These are phyloP conservation scores for Nephrocerus scutellatus DNA, from an alignment of 2,888 invertebrate species.

Conservation along the genomic window DNA sequence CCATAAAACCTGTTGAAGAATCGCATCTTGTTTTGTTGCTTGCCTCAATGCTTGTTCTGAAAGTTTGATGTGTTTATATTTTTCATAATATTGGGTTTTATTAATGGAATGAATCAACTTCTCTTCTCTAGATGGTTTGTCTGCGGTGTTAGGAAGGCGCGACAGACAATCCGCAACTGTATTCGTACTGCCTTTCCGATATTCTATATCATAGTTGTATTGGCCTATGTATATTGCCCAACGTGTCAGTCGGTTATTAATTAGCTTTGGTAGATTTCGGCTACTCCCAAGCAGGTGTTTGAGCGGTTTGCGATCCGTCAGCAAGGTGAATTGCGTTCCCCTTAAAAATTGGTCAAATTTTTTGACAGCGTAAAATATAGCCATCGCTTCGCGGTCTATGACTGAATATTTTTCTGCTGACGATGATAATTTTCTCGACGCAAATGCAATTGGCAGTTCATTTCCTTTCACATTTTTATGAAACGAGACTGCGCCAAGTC, in stretches of 20 bases:
- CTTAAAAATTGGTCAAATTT: too few species aligned
- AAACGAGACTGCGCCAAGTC: background rate
- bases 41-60: too few species aligned
- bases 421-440: background rate
- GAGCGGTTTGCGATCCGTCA: background rate
- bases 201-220: background rate
- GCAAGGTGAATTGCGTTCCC: background rate
- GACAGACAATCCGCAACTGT: background rate
- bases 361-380: too few species aligned
- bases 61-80: too few species aligned
- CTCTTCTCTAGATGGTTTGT: too few species aligned
- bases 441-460: background rate
- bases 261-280: background rate
- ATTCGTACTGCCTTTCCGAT: background rate
- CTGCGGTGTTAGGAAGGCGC: too few species aligned
- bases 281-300: background rate
- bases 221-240: background rate
- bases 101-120: too few species aligned
- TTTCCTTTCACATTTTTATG: background rate
- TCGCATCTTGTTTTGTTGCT: too few species aligned
- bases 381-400: too few species aligned
- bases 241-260: background rate
- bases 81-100: too few species aligned
- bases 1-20: too few species aligned
- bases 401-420: background rate